Evolutionary conservation across 2,113 vertebrate species (phyloP), one percentile per base, ranked within the genome.

Genomic region (Gavia stellata): DNA sequence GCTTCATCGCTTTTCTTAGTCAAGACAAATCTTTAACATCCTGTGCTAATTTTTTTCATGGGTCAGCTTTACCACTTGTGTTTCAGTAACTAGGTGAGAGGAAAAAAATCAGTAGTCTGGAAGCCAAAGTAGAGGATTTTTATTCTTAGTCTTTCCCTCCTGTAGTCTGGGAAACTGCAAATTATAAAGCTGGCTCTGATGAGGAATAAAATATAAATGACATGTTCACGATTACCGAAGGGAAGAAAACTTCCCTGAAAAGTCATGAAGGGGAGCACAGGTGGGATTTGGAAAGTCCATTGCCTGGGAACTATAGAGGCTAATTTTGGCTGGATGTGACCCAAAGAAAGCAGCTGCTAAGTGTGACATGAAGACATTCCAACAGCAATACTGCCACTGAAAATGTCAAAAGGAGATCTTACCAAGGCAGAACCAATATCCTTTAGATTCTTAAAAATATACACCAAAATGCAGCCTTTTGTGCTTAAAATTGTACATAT

Each of bases 361-460:
- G 95, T 97, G 96, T 96, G 97, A 96, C 91, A 92, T 97, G 96
- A 97, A 97, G 96, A 92, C 79, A 95, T 96, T 97, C 95, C 95
- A 97, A 96, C 93, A 96, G 93, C 81, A 96, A 83, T 93, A 91
- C 91, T 96, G 94, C 94, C 94, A 96, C 94, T 96, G 96, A 82
- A 97, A 96, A 96, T 91, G 87, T 94, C 94, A 95, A 86, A 94
- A 85, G 71, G 92, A 95, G 78, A 62, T 96, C 93, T 94, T 87
- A 97, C 71, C n/a, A 49, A 92, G 79, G 96, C 74, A 97, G 89
- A 97, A 94, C 84, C 93, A 96, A 97, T 97, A 97, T 95, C 95
- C 92, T 96, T 94, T 59, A 82, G 81, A 55, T 86, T 95, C 89
- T 96, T 95, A 91, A 96, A 96, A 96, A 96, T 96, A 96, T 90